phyloP scores from a whole-genome alignment of 2,888 invertebrate species.

The Hirtodrosophila histrioides region DNA sequence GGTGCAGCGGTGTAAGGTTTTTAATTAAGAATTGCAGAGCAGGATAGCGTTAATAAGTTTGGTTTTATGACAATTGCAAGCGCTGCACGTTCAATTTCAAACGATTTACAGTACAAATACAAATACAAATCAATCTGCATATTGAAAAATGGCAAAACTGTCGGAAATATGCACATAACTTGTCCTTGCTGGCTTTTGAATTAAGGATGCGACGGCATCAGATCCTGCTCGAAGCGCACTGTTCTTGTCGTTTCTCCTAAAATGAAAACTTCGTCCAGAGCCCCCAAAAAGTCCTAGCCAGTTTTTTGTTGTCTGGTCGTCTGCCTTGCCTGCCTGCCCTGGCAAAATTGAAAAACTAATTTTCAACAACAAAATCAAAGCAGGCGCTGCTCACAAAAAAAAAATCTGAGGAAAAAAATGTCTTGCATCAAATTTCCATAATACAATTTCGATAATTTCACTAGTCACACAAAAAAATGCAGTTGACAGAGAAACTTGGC shows the following conservation, averaged over 20 bases:
- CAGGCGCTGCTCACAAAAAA: conserved; percentile 51
- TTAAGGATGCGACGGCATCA: conserved; percentile 7
- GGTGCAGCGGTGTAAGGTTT: conserved; percentile 45
- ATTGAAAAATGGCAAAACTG: conserved; percentile 39
- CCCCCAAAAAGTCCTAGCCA: conserved; percentile 26
- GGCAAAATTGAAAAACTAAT: conserved; percentile 72
- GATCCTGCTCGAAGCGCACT: conserved; percentile 4
- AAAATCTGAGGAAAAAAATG: conserved; percentile 55
- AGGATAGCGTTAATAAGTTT: conserved; percentile 25
- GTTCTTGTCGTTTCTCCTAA: conserved; percentile 37
- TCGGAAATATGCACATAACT: conserved; percentile 66
- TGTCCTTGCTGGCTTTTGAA: conserved; percentile 30
- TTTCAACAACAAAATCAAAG: conserved; percentile 68
- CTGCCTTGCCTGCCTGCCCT: conserved; percentile 24
- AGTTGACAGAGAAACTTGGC: conserved; percentile 36
- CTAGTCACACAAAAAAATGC: conserved; percentile 45
- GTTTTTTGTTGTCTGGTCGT: conserved; percentile 12
- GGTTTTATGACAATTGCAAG: conserved; percentile 13
- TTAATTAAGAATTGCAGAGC: conserved; percentile 63
- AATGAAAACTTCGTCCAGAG: conserved; percentile 47
- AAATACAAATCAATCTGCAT: conserved; percentile 69
- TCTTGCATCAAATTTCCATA: conserved; percentile 78
- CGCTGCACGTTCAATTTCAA: background rate
- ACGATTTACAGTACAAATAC: conserved; percentile 1
- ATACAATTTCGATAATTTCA: conserved; percentile 77